Evolutionary conservation across 2,797 vertebrate species (phyloP).

Genomic region (Hybognathus amarus): DNA sequence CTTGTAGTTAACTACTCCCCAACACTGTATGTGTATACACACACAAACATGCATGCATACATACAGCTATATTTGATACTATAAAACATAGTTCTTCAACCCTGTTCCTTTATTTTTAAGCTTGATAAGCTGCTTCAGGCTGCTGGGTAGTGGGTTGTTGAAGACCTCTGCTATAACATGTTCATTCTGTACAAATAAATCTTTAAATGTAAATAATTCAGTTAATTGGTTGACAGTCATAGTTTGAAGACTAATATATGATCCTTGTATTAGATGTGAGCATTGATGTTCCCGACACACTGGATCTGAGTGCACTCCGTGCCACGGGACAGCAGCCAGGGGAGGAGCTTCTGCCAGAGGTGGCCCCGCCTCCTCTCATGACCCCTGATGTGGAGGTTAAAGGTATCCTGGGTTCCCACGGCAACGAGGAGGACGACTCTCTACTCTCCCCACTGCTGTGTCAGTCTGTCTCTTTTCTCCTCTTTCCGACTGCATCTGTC

Average conservation of each 20-base stretch:
- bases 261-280: constrained; percentile 87
- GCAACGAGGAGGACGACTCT: constrained; percentile 99
- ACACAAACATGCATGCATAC: no score
- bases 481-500: constrained; percentile 42
- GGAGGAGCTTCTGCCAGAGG: constrained; percentile 97
- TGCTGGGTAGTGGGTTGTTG: no score
- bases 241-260: background rate
- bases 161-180: background rate
- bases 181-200: background rate
- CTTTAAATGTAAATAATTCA: background rate
- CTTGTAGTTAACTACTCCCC: no score
- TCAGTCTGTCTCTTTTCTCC: constrained; percentile 94
- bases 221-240: background rate
- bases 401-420: constrained; percentile 99
- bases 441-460: constrained; percentile 99
- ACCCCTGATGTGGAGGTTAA: constrained; percentile 99
- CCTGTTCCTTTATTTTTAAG: no score
- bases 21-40: no score
- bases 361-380: constrained; percentile 95
- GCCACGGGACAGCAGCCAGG: constrained; percentile 92
- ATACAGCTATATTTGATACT: no score
- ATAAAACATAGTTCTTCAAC: no score
- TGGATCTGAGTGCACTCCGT: constrained; percentile 89
- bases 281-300: constrained; percentile 94
- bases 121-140: no score